Evolutionary conservation across 2,888 invertebrate genomes (phyloP).

Genomic region (Noctua comes): DNA sequence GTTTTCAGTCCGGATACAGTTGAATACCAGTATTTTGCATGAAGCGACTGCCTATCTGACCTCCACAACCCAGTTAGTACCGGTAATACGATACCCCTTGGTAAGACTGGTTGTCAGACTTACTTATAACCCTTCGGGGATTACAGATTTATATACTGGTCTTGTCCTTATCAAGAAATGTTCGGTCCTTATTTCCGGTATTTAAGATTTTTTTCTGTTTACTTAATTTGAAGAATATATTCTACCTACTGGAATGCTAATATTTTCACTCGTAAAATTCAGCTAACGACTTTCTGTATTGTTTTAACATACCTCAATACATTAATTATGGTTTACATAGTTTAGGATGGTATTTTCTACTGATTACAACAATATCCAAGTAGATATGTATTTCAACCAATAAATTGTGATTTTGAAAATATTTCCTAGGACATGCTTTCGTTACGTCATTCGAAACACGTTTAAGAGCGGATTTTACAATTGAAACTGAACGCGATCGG

Average conservation of each 20-base stretch:
- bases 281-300: background rate
- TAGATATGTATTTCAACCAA: background rate
- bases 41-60: too few relatives aligned
- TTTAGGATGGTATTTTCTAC: background rate
- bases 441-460: background rate
- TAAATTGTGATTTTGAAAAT: background rate
- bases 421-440: background rate
- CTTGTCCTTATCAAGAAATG: too few relatives aligned
- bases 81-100: too few relatives aligned
- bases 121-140: background rate
- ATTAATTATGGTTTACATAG: background rate
- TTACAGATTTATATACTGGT: background rate
- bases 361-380: background rate
- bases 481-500: background rate
- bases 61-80: too few relatives aligned
- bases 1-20: too few relatives aligned
- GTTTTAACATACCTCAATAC: background rate
- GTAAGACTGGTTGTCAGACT: too few relatives aligned
- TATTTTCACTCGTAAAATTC: background rate
- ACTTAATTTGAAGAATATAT: background rate
- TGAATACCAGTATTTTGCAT: too few relatives aligned
- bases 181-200: background rate
- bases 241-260: background rate
- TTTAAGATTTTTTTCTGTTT: background rate
- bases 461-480: background rate